Evolutionary conservation across 2,113 vertebrate species (phyloP), one percentile per base, ranked within the genome.

Genomic region (Orientallactaga bullata): DNA sequence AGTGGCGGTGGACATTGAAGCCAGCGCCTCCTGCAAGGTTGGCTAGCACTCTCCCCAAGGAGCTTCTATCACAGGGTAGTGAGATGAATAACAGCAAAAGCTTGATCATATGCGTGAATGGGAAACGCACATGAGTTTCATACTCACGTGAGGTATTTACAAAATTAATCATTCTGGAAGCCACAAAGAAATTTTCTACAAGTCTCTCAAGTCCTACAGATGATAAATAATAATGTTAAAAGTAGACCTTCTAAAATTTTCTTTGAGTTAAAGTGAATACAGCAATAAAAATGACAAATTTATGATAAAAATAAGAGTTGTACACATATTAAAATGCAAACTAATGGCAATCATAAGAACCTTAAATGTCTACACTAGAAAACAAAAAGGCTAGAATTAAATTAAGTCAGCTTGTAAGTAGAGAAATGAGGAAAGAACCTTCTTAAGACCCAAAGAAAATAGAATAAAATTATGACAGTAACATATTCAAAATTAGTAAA

Each of bases 231-330:
- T 47, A 3, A 72, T 28, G 81, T 39, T 69, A 84, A 71, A 90
- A 88, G 79, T 72, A 24, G 60, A 51, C 74, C 23, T 68, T 81
- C 18, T 78, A 73, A 93, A 89, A 73, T 30, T 24, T 85, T 13
- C 5, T 2, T 78, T 63, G 76, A 63, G n/a, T 69, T 88, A 69
- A 47, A 91, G 17, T 73, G 39, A 30, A 65, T 60, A 88, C n/a
- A 58, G 86, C 82, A 81, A 66, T 63, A 77, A 74, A 91, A 92
- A 77, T 32, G 30, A 51, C 61, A 37, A 51, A 42, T n/a, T 91
- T 47, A 82, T 76, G 11, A 58, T 79, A 60, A 68, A 77, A 92
- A 85, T 51, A 51, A 65, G 26, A 74, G 9, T 37, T 16, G 24
- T 1, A 0, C 6, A 68, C 65, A 65, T 71, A 60, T 51, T 30